A percentile compares a stretch with the other conserved stretches of the same genome.
phyloP scores from a whole-genome alignment of 2,888 invertebrate species.

The Iphiclides podalirius region DNA sequence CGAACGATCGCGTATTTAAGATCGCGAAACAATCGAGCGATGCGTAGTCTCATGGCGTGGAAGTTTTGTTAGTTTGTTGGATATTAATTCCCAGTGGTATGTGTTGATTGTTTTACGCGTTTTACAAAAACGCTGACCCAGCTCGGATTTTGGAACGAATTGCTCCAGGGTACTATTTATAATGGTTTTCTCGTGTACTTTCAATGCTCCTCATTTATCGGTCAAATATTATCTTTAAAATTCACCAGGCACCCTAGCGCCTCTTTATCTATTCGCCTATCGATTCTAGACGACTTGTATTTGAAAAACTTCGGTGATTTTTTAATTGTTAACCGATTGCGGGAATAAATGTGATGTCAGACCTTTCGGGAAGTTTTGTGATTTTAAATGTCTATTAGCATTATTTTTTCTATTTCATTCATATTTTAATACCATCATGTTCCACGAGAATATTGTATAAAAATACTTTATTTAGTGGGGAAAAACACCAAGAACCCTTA shows the following conservation, averaged over 20 bases:
- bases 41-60: slow-evolving; percentile 22
- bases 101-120: slow-evolving; percentile 1
- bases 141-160: slow-evolving; percentile 19
- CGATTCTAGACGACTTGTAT: neutral
- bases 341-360: too few species aligned
- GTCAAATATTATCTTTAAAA: neutral
- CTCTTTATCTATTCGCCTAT: too few species aligned
- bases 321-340: too few species aligned
- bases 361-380: too few species aligned
- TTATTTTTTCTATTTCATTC: too few species aligned
- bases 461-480: too few species aligned
- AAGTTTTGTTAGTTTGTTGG: slow-evolving; percentile 13
- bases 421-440: too few species aligned
- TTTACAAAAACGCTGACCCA: slow-evolving; percentile 4
- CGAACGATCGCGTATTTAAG: slow-evolving; percentile 25
- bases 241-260: neutral
- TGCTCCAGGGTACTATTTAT: slow-evolving; percentile 27
- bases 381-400: too few species aligned
- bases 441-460: too few species aligned
- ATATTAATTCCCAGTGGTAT: slow-evolving; percentile 5
- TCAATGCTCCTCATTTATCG: slow-evolving; percentile 1
- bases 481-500: too few species aligned
- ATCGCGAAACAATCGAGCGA: slow-evolving; percentile 18
- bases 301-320: too few species aligned
- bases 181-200: slow-evolving; percentile 25